These are phyloP conservation scores for Fregetta grallaria DNA, from an alignment of 2,113 vertebrate species.

Conservation along the genomic window DNA sequence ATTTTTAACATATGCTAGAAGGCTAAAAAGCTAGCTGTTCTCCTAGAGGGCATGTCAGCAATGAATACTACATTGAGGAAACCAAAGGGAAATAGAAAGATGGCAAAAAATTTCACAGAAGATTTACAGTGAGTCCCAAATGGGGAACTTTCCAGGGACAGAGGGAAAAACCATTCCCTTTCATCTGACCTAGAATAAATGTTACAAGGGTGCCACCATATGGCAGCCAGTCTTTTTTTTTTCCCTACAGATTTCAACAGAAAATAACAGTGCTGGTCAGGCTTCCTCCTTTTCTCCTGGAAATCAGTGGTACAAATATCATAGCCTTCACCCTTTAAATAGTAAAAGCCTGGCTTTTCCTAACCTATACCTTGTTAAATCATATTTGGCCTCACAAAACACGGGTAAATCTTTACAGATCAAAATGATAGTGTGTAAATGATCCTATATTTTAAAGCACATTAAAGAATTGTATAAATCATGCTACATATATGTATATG, in stretches of 20 bases:
- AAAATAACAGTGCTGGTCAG: neutral
- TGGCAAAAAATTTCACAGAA: slow-evolving; percentile 55
- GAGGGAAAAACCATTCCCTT: neutral
- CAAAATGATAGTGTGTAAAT: neutral
- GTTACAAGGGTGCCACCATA: slow-evolving; percentile 61
- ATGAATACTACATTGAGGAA: slow-evolving; percentile 57
- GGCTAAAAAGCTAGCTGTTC: neutral
- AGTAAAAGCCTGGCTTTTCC: neutral
- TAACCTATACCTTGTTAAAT: neutral
- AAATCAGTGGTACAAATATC: neutral
- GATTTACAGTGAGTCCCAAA: slow-evolving; percentile 42
- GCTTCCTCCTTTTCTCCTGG: neutral
- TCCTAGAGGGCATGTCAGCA: slow-evolving; percentile 31
- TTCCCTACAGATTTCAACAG: neutral
- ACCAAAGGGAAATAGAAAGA: slow-evolving; percentile 41
- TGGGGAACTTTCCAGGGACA: neutral
- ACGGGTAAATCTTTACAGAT: neutral
- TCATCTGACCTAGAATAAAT: slow-evolving; percentile 1
- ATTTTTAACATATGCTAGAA: neutral
- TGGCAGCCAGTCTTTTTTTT: neutral
- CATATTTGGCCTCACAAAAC: neutral
- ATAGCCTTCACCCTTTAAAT: neutral
- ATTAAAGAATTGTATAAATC: neutral
- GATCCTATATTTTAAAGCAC: neutral
- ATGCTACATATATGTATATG: neutral